These are phyloP conservation scores for Bucco capensis DNA, from an alignment of 2,113 vertebrate species.

Conservation along the genomic window DNA sequence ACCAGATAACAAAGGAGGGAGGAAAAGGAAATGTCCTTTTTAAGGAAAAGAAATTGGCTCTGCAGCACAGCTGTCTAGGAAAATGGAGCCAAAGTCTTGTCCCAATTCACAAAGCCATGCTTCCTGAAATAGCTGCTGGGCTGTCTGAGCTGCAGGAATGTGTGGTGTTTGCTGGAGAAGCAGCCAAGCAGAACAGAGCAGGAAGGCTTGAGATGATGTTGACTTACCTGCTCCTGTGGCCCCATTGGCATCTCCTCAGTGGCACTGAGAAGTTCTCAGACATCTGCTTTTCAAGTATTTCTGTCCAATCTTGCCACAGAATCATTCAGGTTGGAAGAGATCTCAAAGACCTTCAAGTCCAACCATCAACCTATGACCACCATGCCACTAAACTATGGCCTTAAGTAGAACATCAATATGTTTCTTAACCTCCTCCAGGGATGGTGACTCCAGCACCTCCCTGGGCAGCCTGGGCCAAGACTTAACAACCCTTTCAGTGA, in stretches of 20 bases:
- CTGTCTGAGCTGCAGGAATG: background rate
- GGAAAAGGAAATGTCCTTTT: background rate
- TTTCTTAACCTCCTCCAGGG: too few species aligned
- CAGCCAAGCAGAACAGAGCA: background rate
- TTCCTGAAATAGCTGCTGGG: background rate
- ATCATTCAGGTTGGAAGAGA: too few species aligned
- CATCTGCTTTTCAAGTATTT: background rate
- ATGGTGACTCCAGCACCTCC: too few species aligned
- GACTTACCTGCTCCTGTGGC: background rate
- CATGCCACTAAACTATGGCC: too few species aligned
- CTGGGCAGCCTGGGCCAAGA: too few species aligned
- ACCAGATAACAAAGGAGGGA: background rate
- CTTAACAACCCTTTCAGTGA: too few species aligned
- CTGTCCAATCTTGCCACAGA: background rate
- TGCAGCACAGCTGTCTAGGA: background rate
- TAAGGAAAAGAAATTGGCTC: background rate
- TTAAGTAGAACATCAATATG: too few species aligned
- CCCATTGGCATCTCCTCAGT: fast-evolving
- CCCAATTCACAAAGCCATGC: background rate
- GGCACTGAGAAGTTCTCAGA: background rate
- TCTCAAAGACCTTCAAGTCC: too few species aligned
- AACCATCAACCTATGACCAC: too few species aligned
- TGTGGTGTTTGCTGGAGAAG: background rate
- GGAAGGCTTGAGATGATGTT: background rate
- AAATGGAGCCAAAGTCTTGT: background rate